phyloP scores from a whole-genome alignment of 2,113 vertebrate genomes.

The Nyctibius bracteatus region DNA sequence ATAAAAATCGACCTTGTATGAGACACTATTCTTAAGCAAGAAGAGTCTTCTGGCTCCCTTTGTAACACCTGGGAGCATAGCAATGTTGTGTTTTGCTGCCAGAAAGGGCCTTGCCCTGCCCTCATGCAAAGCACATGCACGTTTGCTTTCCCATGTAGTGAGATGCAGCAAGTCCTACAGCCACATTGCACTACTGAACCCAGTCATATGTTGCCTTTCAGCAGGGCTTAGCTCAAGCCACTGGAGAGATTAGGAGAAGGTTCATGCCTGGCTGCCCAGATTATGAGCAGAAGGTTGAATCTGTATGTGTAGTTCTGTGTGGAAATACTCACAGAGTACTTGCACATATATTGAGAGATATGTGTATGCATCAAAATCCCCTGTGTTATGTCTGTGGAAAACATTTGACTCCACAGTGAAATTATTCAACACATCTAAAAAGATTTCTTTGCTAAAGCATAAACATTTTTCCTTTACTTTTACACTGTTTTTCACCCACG shows the following conservation, averaged over 20 bases:
- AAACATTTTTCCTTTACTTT: neutral
- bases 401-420: neutral
- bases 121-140: neutral
- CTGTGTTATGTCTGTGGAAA: neutral
- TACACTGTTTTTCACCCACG: neutral
- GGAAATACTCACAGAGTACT: neutral
- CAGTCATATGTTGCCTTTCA: neutral
- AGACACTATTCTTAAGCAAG: neutral
- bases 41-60: neutral
- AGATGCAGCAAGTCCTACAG: neutral
- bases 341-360: too few species aligned
- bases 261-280: neutral
- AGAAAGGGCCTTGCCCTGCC: neutral
- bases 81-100: neutral
- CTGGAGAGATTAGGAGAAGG: neutral
- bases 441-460: neutral
- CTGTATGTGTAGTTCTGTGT: neutral
- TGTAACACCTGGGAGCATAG: neutral
- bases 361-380: neutral
- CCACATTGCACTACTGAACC: neutral
- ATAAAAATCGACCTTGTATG: neutral
- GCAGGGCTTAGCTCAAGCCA: neutral
- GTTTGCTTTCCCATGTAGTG: neutral
- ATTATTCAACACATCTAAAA: neutral
- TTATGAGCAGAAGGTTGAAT: neutral